Evolutionary conservation across 2,113 vertebrate genomes (phyloP).

Genomic region (Rhinolophus ferrumequinum): DNA sequence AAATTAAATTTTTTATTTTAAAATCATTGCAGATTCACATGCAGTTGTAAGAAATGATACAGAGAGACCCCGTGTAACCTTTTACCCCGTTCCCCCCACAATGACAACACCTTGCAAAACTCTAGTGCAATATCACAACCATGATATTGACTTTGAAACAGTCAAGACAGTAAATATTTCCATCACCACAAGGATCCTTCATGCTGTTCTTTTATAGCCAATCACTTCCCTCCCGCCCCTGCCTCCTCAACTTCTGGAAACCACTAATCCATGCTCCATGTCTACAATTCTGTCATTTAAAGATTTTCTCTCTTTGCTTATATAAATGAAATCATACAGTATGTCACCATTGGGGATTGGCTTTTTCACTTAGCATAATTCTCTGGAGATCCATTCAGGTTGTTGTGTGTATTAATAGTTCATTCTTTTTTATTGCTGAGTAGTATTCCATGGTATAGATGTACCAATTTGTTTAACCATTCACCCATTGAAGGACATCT

Average conservation of each 20-base stretch:
- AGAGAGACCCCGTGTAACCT: not conserved
- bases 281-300: slow-evolving; percentile 28
- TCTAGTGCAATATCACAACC: not conserved
- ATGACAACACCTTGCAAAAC: not conserved
- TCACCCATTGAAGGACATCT: not conserved
- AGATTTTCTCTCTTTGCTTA: not conserved
- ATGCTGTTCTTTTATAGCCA: not conserved
- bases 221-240: not conserved
- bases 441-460: not conserved
- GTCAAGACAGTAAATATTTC: not conserved
- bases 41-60: not conserved
- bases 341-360: not conserved
- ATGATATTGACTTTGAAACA: not conserved
- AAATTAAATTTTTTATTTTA: slow-evolving; percentile 29
- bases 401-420: not conserved
- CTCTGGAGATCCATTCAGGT: not conserved
- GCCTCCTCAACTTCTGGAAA: not conserved
- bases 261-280: not conserved
- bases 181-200: not conserved
- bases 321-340: not conserved
- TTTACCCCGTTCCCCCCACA: not conserved
- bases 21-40: slow-evolving; percentile 4
- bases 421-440: not conserved
- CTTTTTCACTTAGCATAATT: not conserved
- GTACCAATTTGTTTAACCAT: not conserved